Evolutionary conservation across 2,113 vertebrate species (phyloP).

Genomic region (Hymenochirus boettgeri): DNA sequence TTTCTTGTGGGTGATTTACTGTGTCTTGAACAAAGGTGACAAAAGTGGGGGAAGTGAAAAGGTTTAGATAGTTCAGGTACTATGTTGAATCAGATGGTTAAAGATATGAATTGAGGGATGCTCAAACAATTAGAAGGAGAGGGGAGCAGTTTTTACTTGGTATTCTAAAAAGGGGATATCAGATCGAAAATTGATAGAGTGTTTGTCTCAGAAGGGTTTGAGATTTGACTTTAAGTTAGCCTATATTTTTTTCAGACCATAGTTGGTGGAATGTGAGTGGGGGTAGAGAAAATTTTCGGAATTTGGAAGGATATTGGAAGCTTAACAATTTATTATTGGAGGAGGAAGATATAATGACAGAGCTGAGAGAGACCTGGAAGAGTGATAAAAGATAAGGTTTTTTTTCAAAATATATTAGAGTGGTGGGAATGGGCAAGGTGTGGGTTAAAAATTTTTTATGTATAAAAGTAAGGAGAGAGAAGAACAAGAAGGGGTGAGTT

Average conservation of each 20-base stretch:
- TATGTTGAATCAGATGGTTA: too few relatives aligned
- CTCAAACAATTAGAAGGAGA: too few relatives aligned
- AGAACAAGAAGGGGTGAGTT: neutral
- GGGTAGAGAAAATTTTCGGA: too few relatives aligned
- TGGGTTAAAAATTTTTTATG: neutral
- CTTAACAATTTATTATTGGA: neutral
- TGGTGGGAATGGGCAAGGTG: slow-evolving; percentile 16
- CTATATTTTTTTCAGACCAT: slow-evolving; percentile 5
- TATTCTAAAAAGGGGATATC: neutral
- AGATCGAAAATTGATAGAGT: too few relatives aligned
- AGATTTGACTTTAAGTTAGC: too few relatives aligned
- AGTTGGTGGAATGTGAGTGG: neutral
- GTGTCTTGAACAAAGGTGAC: neutral
- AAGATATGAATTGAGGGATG: too few relatives aligned
- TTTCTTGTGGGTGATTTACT: neutral
- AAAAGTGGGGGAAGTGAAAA: too few relatives aligned
- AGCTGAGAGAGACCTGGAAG: neutral
- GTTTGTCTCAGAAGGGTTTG: too few relatives aligned
- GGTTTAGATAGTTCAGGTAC: too few relatives aligned
- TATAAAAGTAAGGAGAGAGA: neutral
- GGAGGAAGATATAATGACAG: neutral
- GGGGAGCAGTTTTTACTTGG: too few relatives aligned
- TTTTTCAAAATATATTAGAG: neutral
- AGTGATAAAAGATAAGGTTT: too few relatives aligned
- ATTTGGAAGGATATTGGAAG: neutral